Base-by-base conservation (phyloP, 2,113 vertebrate species). In the Prunella himalayana region DNA sequence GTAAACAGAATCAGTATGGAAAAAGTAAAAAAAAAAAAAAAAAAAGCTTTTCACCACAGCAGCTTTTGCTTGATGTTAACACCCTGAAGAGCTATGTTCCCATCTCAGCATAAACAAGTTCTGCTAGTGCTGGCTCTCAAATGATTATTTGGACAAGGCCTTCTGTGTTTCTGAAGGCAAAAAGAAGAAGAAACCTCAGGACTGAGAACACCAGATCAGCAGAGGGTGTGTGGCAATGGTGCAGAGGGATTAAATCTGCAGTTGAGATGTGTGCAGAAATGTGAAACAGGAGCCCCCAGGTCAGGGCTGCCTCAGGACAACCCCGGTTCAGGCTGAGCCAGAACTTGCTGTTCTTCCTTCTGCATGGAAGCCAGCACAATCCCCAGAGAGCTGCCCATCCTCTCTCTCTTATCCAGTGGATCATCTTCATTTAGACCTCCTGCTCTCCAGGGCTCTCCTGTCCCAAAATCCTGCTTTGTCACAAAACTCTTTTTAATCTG, bases 401-500 rank as follows among this genome's bases (percentile, higher is more conserved):
- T 69, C 82, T 73, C 56, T 37, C 0, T 8, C 22, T 86, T 72
- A 63, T 88, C 54, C 42, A 82, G 14, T 33, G 35, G 9, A 61
- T 31, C 51, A 19, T 50, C 63, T 90, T 80, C 86, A 94, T 80
- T 77, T 57, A 88, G 72, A 86, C 24, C 30, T 81, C 24, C 12
- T 21, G 3, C 11, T 83, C 86, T 78, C 66, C 47, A 63, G 35
- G 51, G 60, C 17, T 66, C 51, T 90, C 59, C 71, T 61, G 80
- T 85, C 54, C 80, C 86, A 27, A 85, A 94, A 56, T 25, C 18
- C 30, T 61, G 65, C 59, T 63, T n/a, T 4, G 2, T 65, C 71
- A 81, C 89, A 86, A 94, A 86, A 14, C 12, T 70, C 53, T 49
- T 15, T 65, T 88, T 70, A 60, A 94, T 81, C 64, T 78, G 64